phyloP scores from a whole-genome alignment of 1,140 invertebrate genomes.

The Gonatopus flavifemur region DNA sequence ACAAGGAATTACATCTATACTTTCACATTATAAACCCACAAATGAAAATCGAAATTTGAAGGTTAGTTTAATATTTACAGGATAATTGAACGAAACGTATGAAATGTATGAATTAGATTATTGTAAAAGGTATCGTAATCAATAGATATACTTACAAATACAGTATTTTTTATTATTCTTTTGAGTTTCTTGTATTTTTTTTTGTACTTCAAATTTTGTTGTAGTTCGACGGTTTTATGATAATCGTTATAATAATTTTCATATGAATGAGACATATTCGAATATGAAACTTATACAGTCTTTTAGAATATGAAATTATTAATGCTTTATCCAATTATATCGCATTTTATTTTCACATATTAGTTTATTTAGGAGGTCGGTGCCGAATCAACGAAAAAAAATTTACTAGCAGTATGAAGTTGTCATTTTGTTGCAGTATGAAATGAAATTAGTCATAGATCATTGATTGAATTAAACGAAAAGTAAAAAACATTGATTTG shows the following conservation, averaged over 20 bases:
- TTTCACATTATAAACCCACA: conserved; percentile 7
- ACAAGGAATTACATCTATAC: not conserved
- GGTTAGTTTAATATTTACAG: too few relatives aligned
- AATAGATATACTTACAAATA: conserved; percentile 55
- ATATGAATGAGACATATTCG: conserved; percentile 41
- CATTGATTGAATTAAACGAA: too few relatives aligned
- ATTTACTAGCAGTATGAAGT: too few relatives aligned
- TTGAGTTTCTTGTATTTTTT: conserved; percentile 61
- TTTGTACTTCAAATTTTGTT: conserved; percentile 58
- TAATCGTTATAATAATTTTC: conserved; percentile 47
- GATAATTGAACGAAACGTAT: too few relatives aligned
- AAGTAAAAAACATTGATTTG: too few relatives aligned
- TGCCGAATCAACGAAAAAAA: too few relatives aligned
- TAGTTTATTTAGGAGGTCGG: too few relatives aligned
- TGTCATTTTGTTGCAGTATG: too few relatives aligned
- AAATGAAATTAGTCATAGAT: too few relatives aligned
- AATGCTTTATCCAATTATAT: too few relatives aligned
- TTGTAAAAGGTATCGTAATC: not conserved
- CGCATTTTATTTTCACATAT: too few relatives aligned
- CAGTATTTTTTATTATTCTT: conserved; percentile 57
- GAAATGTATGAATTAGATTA: not conserved
- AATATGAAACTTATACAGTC: conserved; percentile 2
- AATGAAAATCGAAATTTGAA: not conserved
- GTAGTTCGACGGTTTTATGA: conserved; percentile 43
- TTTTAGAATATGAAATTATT: too few relatives aligned